These are phyloP conservation scores for Hemibagrus guttatus DNA, from an alignment of 2,797 vertebrate species.

Conservation along the genomic window DNA sequence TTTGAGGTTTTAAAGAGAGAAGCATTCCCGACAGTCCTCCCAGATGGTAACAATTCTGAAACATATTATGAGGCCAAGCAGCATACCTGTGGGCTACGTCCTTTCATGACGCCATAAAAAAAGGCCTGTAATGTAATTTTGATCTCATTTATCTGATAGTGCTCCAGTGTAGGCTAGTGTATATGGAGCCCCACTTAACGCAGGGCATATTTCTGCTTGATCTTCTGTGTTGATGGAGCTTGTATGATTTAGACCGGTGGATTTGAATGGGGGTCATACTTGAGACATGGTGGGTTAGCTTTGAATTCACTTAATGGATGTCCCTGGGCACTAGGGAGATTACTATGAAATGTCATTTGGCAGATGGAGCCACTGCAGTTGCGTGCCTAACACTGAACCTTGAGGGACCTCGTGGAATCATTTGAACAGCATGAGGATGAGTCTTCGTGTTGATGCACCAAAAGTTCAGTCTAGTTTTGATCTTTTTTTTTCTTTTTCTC, in stretches of 20 bases:
- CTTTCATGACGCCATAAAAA: constrained; percentile 83
- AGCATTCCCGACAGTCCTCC: constrained; percentile 77
- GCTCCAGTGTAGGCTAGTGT: constrained; percentile 67
- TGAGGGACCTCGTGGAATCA: constrained; percentile 43
- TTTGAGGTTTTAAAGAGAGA: constrained; percentile 84
- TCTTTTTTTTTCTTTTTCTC: background rate
- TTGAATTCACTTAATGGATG: constrained; percentile 62
- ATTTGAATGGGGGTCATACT: constrained; percentile 53
- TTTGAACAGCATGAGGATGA: constrained; percentile 47
- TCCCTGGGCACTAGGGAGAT: constrained; percentile 54
- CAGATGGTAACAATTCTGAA: constrained; percentile 84
- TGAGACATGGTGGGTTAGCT: constrained; percentile 59
- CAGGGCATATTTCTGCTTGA: constrained; percentile 63
- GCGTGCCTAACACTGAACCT: constrained; percentile 52
- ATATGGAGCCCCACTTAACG: constrained; percentile 71
- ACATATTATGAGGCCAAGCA: constrained; percentile 83
- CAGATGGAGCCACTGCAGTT: constrained; percentile 52
- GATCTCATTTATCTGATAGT: constrained; percentile 84
- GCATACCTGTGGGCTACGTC: constrained; percentile 81
- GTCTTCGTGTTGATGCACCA: constrained; percentile 31
- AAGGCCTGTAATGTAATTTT: constrained; percentile 84
- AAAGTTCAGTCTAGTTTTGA: constrained; percentile 13
- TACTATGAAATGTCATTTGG: constrained; percentile 54
- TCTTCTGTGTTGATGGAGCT: constrained; percentile 65
- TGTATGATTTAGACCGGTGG: constrained; percentile 67